Conservation (phyloP, 2,888 invertebrate species). For the Temnothorax rugatulus region DNA sequence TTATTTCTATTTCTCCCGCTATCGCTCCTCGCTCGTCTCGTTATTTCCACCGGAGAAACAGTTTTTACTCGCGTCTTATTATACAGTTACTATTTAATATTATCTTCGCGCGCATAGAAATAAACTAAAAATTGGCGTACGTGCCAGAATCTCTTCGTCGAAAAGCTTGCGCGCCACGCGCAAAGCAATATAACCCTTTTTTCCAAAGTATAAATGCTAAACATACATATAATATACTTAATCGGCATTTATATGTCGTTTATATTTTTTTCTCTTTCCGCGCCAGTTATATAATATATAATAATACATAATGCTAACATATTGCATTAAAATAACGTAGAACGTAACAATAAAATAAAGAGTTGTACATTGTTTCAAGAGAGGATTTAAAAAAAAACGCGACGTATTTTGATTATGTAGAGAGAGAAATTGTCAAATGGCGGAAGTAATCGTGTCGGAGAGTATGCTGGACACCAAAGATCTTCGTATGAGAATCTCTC, state of each 20-base stretch:
- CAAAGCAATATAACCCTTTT: conserved; percentile 6
- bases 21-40: not conserved
- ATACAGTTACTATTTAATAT: conserved; percentile 23
- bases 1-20: not conserved
- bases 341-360: conserved; percentile 66
- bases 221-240: conserved; percentile 59
- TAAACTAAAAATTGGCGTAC: conserved; percentile 34
- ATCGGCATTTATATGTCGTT: conserved; percentile 58
- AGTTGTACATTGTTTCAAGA: conserved; percentile 70
- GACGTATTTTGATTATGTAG: conserved; percentile 73
- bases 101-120: conserved; percentile 26
- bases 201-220: conserved; percentile 65
- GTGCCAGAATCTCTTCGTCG: not conserved
- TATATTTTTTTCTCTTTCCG: conserved; percentile 23
- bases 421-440: conserved; percentile 69
- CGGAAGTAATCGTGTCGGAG: conserved; percentile 65
- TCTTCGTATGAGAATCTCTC: conserved; percentile 52
- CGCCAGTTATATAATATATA: conserved; percentile 43
- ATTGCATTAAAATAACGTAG: conserved; percentile 70
- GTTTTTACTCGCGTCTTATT: conserved; percentile 16
- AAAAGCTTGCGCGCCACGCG: conserved; percentile 12
- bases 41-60: conserved; percentile 1
- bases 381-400: conserved; percentile 15
- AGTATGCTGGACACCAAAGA: conserved; percentile 76
- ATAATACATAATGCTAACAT: conserved; percentile 61